phyloP scores from a whole-genome alignment of 2,113 vertebrate species.

The Synchiropus splendidus region DNA sequence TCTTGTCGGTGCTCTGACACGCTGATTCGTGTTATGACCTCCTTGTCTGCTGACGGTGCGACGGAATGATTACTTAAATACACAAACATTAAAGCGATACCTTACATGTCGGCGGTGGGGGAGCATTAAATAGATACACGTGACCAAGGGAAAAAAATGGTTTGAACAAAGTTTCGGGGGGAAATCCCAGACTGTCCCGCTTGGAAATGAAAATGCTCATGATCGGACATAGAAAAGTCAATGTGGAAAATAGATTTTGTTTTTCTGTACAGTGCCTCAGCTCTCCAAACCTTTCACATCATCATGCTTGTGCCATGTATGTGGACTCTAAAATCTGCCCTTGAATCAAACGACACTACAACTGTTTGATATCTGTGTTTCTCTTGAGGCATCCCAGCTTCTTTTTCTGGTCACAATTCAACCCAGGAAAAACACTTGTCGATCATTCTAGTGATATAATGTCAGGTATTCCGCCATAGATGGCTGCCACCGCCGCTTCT shows the following conservation, averaged over 20 bases:
- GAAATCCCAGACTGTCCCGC: no score
- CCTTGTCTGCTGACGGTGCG: no score
- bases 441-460: conserved; percentile 94
- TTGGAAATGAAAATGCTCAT: no score
- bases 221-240: conserved; percentile 93
- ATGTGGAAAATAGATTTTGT: conserved; percentile 99
- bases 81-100: no score
- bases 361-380: conserved; percentile 17
- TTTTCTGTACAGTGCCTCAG: conserved; percentile 83
- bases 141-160: no score
- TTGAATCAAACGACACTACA: conserved; percentile 5
- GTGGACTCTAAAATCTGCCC: conserved; percentile 19
- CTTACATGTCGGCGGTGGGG: no score
- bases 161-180: no score
- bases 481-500: conserved; percentile 73
- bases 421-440: conserved; percentile 8
- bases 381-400: conserved; percentile 23
- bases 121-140: no score
- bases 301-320: conserved; percentile 27
- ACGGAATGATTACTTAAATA: no score
- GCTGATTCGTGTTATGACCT: no score
- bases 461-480: conserved; percentile 92
- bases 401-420: no score
- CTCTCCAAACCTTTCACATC: conserved; percentile 32
- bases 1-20: no score